These are phyloP conservation scores for Nycteola revayana DNA, from an alignment of 2,888 invertebrate species.

Conservation along the genomic window DNA sequence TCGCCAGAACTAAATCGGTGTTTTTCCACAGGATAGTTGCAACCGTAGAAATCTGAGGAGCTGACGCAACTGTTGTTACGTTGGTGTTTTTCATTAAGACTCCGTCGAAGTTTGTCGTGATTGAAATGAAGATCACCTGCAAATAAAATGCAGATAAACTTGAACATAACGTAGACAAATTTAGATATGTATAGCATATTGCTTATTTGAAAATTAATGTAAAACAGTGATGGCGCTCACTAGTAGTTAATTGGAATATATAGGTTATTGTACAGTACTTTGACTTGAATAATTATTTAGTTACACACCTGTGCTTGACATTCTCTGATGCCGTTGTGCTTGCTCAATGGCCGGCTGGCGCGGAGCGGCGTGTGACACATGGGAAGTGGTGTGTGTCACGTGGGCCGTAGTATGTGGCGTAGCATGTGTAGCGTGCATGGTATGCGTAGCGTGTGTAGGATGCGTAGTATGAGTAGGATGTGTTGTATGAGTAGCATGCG, in stretches of 20 bases:
- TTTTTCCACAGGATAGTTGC: slow-evolving; percentile 78
- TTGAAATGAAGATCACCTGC: slow-evolving; percentile 73
- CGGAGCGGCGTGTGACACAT: slow-evolving; percentile 24
- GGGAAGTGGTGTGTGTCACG: slow-evolving; percentile 7
- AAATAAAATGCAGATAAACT: no score
- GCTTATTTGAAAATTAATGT: no score
- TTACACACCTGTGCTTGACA: slow-evolving; percentile 63
- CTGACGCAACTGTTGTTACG: slow-evolving; percentile 79
- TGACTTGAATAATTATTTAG: no score
- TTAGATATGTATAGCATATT: no score
- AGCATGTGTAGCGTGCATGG: slow-evolving; percentile 2
- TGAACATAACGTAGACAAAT: no score
- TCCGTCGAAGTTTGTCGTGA: slow-evolving; percentile 72
- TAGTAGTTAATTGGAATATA: no score
- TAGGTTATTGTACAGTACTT: no score
- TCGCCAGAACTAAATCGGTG: slow-evolving; percentile 77
- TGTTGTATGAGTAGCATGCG: neutral
- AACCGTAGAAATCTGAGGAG: slow-evolving; percentile 78
- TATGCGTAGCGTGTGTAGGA: neutral
- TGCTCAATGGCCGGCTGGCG: slow-evolving; percentile 46
- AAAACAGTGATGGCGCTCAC: no score
- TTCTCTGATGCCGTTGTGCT: slow-evolving; percentile 59
- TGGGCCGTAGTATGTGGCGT: slow-evolving; percentile 1
- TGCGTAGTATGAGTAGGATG: slow-evolving; percentile 1
- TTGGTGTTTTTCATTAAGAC: slow-evolving; percentile 77